Evolutionary conservation across 2,888 invertebrate species (phyloP), one percentile per base, ranked within the genome.

Genomic region (Altica lythri): DNA sequence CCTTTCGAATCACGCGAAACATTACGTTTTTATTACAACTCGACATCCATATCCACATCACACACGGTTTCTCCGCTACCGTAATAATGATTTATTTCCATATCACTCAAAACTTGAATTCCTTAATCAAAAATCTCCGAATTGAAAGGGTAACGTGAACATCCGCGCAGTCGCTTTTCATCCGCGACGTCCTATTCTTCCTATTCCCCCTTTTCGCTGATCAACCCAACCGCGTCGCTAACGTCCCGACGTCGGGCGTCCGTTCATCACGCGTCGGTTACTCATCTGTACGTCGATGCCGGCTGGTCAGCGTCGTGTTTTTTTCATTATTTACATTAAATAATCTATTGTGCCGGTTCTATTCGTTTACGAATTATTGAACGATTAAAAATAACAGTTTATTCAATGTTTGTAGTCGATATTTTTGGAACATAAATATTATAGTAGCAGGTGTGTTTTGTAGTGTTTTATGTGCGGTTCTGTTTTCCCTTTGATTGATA

Each of bases 211-310:
- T 55, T 55, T 29, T 34, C 30, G n/a, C n/a, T n/a, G n/a, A 37
- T 44, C 37, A 52, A 44, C 44, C 37, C 40, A 42, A 46, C 29
- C 48, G 56, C 37, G 43, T 37, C 52, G 52, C 48, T 19, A 44
- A 52, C 37, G 43, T 37, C 52, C 48, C 48, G 47, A 10, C 47
- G 56, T 34, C 13, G 30, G 48, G 51, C 56, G 52, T 47, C n/a
- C n/a, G n/a, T n/a, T n/a, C n/a, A n/a, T n/a, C n/a, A n/a, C 52
- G 47, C 40, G 48, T 48, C 52, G 56, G 38, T 56, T 52, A 52
- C 52, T 52, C 56, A 52, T 49, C 44, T 37, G 49, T 42, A 40
- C 46, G 44, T 13, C 44, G 37, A 30, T 29, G 45, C 37, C 51
- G 51, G 35, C 51, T 43, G 40, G 38, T 25, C 35, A 35, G 35